Percentiles rank a stretch among this genome's conserved stretches.
These are phyloP conservation scores for Beroe forskalii DNA, from an alignment of 37 sponge, comb jelly and placozoan genomes.

Conservation along the genomic window DNA sequence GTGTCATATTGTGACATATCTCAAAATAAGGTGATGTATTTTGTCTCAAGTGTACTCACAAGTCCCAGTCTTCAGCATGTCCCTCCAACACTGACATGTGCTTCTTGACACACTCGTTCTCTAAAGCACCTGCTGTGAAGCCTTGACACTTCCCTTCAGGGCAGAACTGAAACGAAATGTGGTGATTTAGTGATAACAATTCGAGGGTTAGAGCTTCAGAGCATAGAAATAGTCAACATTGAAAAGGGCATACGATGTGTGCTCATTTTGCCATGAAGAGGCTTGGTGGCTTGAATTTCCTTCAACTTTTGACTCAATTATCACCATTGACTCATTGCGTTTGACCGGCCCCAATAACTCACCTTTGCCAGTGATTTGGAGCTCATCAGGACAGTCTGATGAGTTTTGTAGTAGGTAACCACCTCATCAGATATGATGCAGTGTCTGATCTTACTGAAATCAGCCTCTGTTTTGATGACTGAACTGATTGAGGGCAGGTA, in stretches of 20 bases:
- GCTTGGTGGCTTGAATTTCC: too few relatives aligned
- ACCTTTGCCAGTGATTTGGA: slow-evolving; percentile 37
- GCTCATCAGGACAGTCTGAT: background rate
- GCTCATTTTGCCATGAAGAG: too few relatives aligned
- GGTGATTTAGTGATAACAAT: too few relatives aligned
- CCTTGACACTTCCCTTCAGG: slow-evolving; percentile 23
- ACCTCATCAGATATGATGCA: slow-evolving; percentile 19
- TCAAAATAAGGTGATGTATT: too few relatives aligned
- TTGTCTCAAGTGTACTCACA: slow-evolving; percentile 56
- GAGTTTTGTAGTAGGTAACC: slow-evolving; percentile 15
- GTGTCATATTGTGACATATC: too few relatives aligned
- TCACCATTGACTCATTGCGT: too few relatives aligned
- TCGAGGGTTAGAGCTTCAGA: too few relatives aligned
- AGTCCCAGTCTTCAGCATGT: background rate
- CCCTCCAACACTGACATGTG: slow-evolving; percentile 46
- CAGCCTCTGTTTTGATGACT: background rate
- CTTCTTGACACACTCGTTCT: slow-evolving; percentile 31
- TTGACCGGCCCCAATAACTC: too few relatives aligned
- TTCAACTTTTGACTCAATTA: too few relatives aligned
- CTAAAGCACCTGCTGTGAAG: background rate
- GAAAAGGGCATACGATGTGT: too few relatives aligned
- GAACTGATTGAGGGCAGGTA: slow-evolving; percentile 22
- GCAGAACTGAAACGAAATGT: slow-evolving; percentile 32
- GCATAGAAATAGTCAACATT: too few relatives aligned
- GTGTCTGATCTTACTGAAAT: slow-evolving; percentile 17